A percentile compares a stretch with the other conserved stretches of the same genome.
These are phyloP conservation scores for Asteroscopus sphinx DNA, from an alignment of 2,888 invertebrate species.

Conservation along the genomic window DNA sequence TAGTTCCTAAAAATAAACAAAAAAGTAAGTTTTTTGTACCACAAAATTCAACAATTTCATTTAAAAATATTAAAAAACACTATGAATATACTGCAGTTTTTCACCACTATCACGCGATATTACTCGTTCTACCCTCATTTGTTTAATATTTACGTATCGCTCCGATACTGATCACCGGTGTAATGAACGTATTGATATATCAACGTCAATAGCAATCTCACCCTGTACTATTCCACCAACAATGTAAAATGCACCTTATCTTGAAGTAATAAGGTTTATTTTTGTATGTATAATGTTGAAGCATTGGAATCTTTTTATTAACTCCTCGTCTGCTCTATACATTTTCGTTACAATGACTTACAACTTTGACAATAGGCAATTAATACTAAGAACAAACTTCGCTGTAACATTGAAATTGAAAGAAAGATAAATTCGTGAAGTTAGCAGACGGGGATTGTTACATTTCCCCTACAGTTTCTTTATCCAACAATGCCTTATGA, in stretches of 20 bases:
- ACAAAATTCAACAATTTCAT: too few relatives aligned
- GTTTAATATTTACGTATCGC: slow-evolving; percentile 9
- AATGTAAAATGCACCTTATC: neutral
- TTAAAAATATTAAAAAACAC: too few relatives aligned
- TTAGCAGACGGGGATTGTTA: slow-evolving; percentile 56
- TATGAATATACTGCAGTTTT: too few relatives aligned
- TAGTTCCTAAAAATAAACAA: too few relatives aligned
- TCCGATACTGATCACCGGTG: neutral
- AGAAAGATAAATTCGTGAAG: slow-evolving; percentile 71
- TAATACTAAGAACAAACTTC: slow-evolving; percentile 64
- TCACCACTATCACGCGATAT: too few relatives aligned
- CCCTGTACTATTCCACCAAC: neutral
- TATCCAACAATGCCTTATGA: slow-evolving; percentile 61
- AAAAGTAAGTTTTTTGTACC: too few relatives aligned
- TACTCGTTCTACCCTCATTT: slow-evolving; percentile 1
- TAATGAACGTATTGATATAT: slow-evolving; percentile 34
- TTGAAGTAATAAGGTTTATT: neutral
- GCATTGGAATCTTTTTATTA: slow-evolving; percentile 33
- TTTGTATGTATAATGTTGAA: neutral
- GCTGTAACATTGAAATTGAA: slow-evolving; percentile 64
- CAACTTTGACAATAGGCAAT: slow-evolving; percentile 67
- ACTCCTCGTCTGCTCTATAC: slow-evolving; percentile 37
- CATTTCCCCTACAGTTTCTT: slow-evolving; percentile 45
- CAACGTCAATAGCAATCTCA: slow-evolving; percentile 12
- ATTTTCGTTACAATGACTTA: slow-evolving; percentile 47